A percentile compares a stretch with the other conserved stretches of the same genome.
phyloP scores from a whole-genome alignment of 2,113 vertebrate genomes.

The Uropsilus gracilis region DNA sequence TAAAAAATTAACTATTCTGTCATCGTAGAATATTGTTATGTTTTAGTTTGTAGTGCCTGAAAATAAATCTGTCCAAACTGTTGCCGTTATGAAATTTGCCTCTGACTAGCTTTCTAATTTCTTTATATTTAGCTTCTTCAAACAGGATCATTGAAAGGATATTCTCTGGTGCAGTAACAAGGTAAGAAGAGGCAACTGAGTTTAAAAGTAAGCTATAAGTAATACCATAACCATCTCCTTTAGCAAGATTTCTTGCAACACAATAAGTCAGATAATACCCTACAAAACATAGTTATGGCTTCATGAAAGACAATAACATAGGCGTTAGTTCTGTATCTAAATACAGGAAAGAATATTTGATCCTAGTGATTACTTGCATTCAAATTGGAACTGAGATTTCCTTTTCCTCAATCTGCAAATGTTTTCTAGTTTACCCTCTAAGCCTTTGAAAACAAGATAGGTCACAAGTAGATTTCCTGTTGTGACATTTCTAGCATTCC shows the following conservation, averaged over 20 bases:
- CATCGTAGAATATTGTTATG: not conserved
- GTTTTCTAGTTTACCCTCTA: not conserved
- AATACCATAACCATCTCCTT: not conserved
- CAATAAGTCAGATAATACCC: not conserved
- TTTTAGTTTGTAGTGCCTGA: slow-evolving; percentile 40
- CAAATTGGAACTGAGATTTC: not conserved
- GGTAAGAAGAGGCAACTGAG: slow-evolving; percentile 85
- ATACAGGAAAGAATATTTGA: slow-evolving; percentile 30
- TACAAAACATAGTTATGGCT: not conserved
- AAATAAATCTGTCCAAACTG: slow-evolving; percentile 20
- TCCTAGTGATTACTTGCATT: slow-evolving; percentile 52
- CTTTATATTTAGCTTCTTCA: slow-evolving; percentile 91
- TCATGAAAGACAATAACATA: slow-evolving; percentile 29
- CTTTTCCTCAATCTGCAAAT: slow-evolving; percentile 46
- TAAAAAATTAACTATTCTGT: slow-evolving; percentile 43
- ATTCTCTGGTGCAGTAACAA: slow-evolving; percentile 98
- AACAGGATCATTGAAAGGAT: slow-evolving; percentile 96
- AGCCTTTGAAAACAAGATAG: slow-evolving; percentile 17
- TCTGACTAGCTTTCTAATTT: slow-evolving; percentile 70
- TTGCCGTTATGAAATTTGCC: not conserved
- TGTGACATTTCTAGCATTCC: not conserved
- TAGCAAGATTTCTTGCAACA: not conserved
- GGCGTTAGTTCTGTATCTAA: slow-evolving; percentile 3
- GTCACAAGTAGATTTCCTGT: not conserved
- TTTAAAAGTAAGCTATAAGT: slow-evolving; percentile 42